Evolutionary conservation across 2,113 vertebrate species (phyloP).

Genomic region (Hippocampus guttulatus): DNA sequence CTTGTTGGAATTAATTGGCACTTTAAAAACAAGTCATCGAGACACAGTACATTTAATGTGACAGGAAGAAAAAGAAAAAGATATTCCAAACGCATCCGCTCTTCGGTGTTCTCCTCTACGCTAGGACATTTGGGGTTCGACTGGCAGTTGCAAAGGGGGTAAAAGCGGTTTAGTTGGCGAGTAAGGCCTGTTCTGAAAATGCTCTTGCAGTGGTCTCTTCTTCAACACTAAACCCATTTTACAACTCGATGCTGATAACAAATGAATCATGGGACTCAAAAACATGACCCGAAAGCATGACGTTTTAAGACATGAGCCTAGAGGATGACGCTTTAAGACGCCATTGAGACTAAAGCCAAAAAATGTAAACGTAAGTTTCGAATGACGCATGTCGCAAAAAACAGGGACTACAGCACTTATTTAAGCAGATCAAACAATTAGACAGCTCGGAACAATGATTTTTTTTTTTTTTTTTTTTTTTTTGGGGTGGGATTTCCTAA

Average conservation of each 20-base stretch:
- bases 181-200: slow-evolving; percentile 62
- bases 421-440: slow-evolving; percentile 77
- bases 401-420: slow-evolving; percentile 82
- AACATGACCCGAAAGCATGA: slow-evolving; percentile 26
- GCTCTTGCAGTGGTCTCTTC: slow-evolving; percentile 50
- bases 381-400: slow-evolving; percentile 73
- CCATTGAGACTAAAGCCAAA: slow-evolving; percentile 52
- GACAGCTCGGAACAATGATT: slow-evolving; percentile 85
- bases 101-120: slow-evolving; percentile 29
- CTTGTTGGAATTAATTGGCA: slow-evolving; percentile 73
- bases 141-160: slow-evolving; percentile 24
- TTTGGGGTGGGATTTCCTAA: slow-evolving; percentile 71
- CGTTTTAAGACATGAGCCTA: not conserved
- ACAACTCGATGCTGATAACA: slow-evolving; percentile 36
- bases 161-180: slow-evolving; percentile 36
- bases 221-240: slow-evolving; percentile 34
- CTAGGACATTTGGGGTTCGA: slow-evolving; percentile 16
- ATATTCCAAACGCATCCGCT: slow-evolving; percentile 55
- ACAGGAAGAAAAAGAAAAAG: slow-evolving; percentile 45
- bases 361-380: slow-evolving; percentile 53
- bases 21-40: slow-evolving; percentile 72
- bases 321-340: slow-evolving; percentile 18
- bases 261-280: slow-evolving; percentile 27
- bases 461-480: slow-evolving; percentile 58
- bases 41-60: slow-evolving; percentile 73